These are phyloP conservation scores for Drosophila neocordata DNA, from an alignment of 1,140 invertebrate genomes.

Conservation along the genomic window DNA sequence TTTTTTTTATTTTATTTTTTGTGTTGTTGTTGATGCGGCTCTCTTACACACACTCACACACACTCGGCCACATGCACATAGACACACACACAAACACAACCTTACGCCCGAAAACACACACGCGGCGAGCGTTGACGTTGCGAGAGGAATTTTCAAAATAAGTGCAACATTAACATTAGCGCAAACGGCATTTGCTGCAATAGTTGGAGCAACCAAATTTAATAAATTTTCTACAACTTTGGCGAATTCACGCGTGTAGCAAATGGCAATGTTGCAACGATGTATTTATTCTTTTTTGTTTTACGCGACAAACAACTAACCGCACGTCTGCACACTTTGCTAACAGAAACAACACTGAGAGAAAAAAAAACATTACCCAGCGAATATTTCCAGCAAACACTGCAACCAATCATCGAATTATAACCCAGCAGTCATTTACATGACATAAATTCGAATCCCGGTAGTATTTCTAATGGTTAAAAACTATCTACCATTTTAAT, in stretches of 20 bases:
- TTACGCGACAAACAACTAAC: too few species aligned
- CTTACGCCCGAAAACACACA: not conserved
- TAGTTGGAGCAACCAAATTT: not conserved
- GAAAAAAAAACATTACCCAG: too few species aligned
- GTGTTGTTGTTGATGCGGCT: slow-evolving; percentile 54
- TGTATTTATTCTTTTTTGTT: not conserved
- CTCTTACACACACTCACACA: slow-evolving; percentile 52
- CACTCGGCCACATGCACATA: slow-evolving; percentile 45
- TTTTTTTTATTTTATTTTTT: slow-evolving; percentile 41
- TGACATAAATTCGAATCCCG: too few species aligned
- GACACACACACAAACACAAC: slow-evolving; percentile 30
- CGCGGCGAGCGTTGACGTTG: slow-evolving; percentile 15
- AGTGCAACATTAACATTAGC: not conserved
- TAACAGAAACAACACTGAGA: too few species aligned
- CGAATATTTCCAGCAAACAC: too few species aligned
- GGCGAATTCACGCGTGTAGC: slow-evolving; percentile 8
- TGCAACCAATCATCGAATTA: too few species aligned
- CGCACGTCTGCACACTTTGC: too few species aligned
- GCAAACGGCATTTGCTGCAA: not conserved
- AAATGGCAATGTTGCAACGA: not conserved
- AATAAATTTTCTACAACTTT: slow-evolving; percentile 2
- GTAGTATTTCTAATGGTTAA: too few species aligned
- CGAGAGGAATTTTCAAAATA: slow-evolving; percentile 12
- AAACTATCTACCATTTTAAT: too few species aligned
- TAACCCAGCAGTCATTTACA: too few species aligned